Evolutionary conservation across 2,113 vertebrate species (phyloP).

Genomic region (Potamarius usumacintae): DNA sequence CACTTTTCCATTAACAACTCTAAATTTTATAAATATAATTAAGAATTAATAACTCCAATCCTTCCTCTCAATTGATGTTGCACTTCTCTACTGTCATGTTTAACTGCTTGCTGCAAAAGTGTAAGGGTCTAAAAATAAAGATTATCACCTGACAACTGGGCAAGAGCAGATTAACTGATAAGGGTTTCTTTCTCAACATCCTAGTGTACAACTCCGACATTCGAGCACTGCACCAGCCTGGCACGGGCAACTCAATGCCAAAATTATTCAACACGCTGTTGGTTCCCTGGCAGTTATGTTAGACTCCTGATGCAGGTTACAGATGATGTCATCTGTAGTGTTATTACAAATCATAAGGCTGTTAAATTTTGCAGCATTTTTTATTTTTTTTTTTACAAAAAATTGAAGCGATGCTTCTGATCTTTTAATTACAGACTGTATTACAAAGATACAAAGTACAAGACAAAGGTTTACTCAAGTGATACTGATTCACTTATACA

Average conservation of each 20-base stretch:
- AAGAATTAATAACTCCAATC: neutral
- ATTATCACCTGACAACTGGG: neutral
- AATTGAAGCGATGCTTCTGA: neutral
- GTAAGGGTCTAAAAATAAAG: neutral
- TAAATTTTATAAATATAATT: neutral
- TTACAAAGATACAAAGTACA: neutral
- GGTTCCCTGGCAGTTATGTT: neutral
- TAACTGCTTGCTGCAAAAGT: constrained; percentile 1
- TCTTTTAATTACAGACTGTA: neutral
- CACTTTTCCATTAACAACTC: neutral
- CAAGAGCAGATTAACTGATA: neutral
- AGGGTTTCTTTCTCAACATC: neutral
- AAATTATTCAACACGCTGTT: neutral
- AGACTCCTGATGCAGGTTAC: neutral
- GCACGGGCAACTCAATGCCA: neutral
- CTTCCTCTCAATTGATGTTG: neutral
- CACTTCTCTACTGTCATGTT: neutral
- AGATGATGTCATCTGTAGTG: neutral
- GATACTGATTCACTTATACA: neutral
- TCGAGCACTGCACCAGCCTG: neutral
- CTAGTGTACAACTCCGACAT: neutral
- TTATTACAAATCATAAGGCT: neutral
- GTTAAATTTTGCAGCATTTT: neutral
- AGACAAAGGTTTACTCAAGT: neutral
- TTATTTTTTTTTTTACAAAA: neutral